Evolutionary conservation across 2,113 vertebrate species (phyloP), one percentile per base, ranked within the genome.

Genomic region (Micronycteris hirsuta): DNA sequence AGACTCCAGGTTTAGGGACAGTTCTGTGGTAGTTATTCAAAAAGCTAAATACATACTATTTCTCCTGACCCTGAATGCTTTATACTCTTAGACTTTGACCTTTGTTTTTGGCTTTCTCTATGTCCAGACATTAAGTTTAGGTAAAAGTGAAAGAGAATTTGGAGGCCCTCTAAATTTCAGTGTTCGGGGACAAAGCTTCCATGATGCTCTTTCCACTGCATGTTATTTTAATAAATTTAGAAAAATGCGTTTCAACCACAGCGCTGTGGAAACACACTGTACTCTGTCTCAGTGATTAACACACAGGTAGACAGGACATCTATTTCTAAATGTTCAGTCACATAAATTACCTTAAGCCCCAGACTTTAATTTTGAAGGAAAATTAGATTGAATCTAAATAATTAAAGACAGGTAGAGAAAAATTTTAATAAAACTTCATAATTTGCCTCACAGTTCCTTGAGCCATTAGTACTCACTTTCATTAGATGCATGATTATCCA

Each of bases 381-480:
- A 96, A 96, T 96, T 91, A 90, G 83, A 95, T 49, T 85, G 80
- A 45, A 77, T 81, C 76, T 93, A 96, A 96, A 90, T 97, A 93
- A 96, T 87, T 97, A 91, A 96, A 95, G 84, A 84, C 63, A 96
- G 83, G 38, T 76, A 49, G 89, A 93, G 92, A 93, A 93, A 93
- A 88, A 78, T 95, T 96, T 97, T 93, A 87, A 94, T 90, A 87
- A 94, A 95, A 84, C 56, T 95, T 94, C 7, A 26, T 91, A 70
- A 95, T 95, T 94, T 86, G 56, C 89, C 70, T 87, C 19, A 26
- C 11, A 49, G 56, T 92, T 96, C 92, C 96, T 94, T 68, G 22
- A 88, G 54, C 63, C 94, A 94, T 93, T 88, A 78, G 61, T 24
- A n/a, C 49, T 77, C 20, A 33, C 33, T 91, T 86, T 93, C 28